Evolutionary conservation across 2,113 vertebrate species (phyloP).

Genomic region (Alectura lathami): DNA sequence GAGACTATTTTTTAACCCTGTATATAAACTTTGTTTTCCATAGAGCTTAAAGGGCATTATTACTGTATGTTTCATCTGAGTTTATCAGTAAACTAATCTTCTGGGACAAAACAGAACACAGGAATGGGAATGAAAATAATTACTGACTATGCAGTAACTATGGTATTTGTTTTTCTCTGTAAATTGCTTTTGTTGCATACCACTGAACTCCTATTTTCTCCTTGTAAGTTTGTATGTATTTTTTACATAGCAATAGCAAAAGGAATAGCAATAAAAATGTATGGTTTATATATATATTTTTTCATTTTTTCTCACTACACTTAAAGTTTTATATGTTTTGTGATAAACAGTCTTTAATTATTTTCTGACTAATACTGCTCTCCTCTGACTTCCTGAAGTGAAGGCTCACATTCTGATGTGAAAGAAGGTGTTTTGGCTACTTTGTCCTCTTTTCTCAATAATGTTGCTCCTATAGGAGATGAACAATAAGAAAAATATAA

Average conservation of each 20-base stretch:
- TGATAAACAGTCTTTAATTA: constrained; percentile 47
- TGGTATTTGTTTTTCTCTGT: background rate
- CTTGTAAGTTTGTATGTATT: background rate
- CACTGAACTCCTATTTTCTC: background rate
- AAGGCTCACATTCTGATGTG: background rate
- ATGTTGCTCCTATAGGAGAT: background rate
- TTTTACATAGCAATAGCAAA: no score
- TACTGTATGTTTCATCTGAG: background rate
- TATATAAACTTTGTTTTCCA: background rate
- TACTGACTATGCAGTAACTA: background rate
- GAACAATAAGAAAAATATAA: background rate
- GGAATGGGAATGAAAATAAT: background rate
- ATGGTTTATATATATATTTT: background rate
- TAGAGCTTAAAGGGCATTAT: background rate
- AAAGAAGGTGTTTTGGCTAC: background rate
- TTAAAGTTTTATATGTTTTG: constrained; percentile 47
- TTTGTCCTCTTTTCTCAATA: background rate
- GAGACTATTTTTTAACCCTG: background rate
- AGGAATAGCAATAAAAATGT: background rate
- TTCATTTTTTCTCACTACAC: background rate
- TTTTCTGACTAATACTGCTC: constrained; percentile 50
- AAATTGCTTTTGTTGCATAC: background rate
- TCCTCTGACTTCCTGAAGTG: constrained; percentile 40
- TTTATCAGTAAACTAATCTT: background rate
- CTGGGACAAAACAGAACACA: background rate